These are phyloP conservation scores for Drosophila acutilabella DNA, from an alignment of 2,888 invertebrate species.

Conservation along the genomic window DNA sequence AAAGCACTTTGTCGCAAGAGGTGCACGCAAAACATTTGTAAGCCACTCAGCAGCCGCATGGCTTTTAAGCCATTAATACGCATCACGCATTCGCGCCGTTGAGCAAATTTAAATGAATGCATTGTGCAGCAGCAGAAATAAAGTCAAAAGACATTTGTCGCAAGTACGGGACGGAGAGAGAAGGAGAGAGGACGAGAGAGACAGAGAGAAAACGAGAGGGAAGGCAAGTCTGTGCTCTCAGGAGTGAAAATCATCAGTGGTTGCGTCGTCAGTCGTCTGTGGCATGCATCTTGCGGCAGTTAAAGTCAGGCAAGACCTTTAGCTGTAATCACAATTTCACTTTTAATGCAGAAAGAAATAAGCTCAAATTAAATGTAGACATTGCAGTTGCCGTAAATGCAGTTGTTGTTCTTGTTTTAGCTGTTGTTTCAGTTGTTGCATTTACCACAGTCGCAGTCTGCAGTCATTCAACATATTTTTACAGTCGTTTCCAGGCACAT, in stretches of 20 bases:
- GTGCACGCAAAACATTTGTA: slow-evolving; percentile 38
- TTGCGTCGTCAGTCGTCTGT: slow-evolving; percentile 19
- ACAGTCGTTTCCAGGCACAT: slow-evolving; percentile 78
- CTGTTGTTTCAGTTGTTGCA: slow-evolving; percentile 9
- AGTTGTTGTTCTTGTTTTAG: neutral
- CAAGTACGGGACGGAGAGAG: neutral
- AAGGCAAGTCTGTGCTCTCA: neutral
- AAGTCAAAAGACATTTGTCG: slow-evolving; percentile 31
- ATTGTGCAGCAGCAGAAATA: slow-evolving; percentile 10
- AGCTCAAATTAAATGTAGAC: slow-evolving; percentile 52
- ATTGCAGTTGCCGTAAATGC: slow-evolving; percentile 22
- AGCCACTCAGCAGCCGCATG: slow-evolving; percentile 30
- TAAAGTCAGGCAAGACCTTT: slow-evolving; percentile 49
- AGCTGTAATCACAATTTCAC: slow-evolving; percentile 61
- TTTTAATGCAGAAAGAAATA: slow-evolving; percentile 46
- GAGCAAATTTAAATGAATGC: slow-evolving; percentile 51
- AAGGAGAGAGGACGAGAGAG: neutral
- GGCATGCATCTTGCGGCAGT: slow-evolving; percentile 58
- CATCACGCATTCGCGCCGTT: slow-evolving; percentile 64
- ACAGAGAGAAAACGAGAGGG: neutral
- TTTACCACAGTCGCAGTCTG: slow-evolving; percentile 26
- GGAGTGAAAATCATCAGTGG: neutral
- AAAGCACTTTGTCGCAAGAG: slow-evolving; percentile 10
- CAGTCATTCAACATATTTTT: slow-evolving; percentile 79
- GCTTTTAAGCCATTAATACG: slow-evolving; percentile 46